Conservation (phyloP, 1,140 invertebrate genomes). For the Bradysia coprophila region DNA sequence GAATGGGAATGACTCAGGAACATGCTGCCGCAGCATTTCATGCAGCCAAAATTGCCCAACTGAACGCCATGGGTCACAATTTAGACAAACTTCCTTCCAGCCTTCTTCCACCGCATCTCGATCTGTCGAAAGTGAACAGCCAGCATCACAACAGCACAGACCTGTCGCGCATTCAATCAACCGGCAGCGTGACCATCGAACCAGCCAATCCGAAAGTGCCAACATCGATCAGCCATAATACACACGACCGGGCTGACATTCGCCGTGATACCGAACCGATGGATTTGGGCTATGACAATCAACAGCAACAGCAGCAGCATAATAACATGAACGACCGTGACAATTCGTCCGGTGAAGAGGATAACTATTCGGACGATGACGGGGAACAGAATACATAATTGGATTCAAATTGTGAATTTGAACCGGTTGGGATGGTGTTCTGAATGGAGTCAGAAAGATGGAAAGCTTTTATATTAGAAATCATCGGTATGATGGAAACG, state of each 20-base stretch:
- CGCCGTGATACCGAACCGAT: constrained; percentile 17
- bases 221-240: background rate
- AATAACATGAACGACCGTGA: constrained; percentile 10
- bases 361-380: constrained; percentile 22
- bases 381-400: constrained; percentile 10
- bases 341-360: constrained; percentile 16
- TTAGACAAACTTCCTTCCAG: constrained; percentile 26
- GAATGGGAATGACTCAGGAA: constrained; percentile 30
- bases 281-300: constrained; percentile 15
- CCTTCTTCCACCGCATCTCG: constrained; percentile 17
- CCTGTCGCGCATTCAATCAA: constrained; percentile 1
- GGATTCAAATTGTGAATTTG: background rate
- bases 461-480: too few relatives aligned
- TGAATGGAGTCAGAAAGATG: background rate
- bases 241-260: constrained; percentile 8
- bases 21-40: constrained; percentile 36
- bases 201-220: background rate
- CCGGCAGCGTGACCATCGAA: constrained; percentile 1
- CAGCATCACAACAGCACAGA: background rate
- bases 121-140: constrained; percentile 14
- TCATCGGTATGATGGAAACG: too few relatives aligned
- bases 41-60: constrained; percentile 47
- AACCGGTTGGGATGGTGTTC: background rate
- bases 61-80: constrained; percentile 42
- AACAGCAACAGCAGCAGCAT: constrained; percentile 17